These are phyloP conservation scores for Unio pictorum DNA, from an alignment of 2,888 invertebrate genomes.

Conservation along the genomic window DNA sequence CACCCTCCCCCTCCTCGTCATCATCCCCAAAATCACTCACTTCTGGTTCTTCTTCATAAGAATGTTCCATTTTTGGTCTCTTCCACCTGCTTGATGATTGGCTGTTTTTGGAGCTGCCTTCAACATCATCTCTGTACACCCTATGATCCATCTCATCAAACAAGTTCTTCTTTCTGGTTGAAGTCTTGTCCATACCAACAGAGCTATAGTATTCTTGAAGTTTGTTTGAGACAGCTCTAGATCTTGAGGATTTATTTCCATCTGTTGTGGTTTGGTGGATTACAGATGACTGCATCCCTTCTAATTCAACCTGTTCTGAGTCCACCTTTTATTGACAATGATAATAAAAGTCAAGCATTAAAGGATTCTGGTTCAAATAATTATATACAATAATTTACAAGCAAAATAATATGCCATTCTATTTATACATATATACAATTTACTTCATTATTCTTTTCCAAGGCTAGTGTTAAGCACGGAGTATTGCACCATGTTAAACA, in stretches of 20 bases:
- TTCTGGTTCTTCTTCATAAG: slow-evolving; percentile 35
- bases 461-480: too few relatives aligned
- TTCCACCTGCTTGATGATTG: slow-evolving; percentile 4
- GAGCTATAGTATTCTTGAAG: neutral
- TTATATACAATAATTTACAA: too few relatives aligned
- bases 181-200: too few relatives aligned
- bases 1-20: neutral
- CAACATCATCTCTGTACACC: slow-evolving; percentile 20
- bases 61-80: slow-evolving; percentile 18
- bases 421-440: too few relatives aligned
- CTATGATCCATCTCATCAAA: slow-evolving; percentile 46
- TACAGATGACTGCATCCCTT: neutral
- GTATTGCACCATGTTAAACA: too few relatives aligned
- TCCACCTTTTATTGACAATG: neutral
- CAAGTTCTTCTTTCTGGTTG: slow-evolving; percentile 13
- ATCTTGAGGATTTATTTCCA: neutral
- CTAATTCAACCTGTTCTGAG: slow-evolving; percentile 4
- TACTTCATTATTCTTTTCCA: too few relatives aligned
- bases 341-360: too few relatives aligned
- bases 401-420: too few relatives aligned
- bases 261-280: slow-evolving; percentile 1
- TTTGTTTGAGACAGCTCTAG: neutral
- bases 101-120: slow-evolving; percentile 12
- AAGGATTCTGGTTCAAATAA: too few relatives aligned
- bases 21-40: slow-evolving; percentile 34